Base-by-base conservation (phyloP, 2,797 vertebrate species). In the Podargus strigoides region DNA sequence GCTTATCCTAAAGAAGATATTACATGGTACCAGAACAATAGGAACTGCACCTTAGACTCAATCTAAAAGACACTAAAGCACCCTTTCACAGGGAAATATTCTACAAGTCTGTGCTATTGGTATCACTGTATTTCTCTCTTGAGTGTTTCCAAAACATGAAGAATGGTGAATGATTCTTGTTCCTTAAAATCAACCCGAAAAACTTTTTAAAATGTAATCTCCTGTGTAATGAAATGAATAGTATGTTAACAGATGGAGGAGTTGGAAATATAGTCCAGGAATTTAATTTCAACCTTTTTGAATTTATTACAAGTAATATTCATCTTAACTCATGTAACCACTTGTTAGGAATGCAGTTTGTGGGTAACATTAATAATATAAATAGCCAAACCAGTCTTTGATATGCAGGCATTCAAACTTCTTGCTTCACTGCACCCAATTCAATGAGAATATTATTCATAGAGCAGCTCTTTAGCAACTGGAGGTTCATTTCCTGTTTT, bases 331-430 rank as follows among this genome's bases (percentile, higher is more conserved):
- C 46, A 73, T 37, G 26, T n/a, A 94, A 70, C 17, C 58, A 55
- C 62, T 95, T 91, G 24, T 95, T 95, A 90, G 46, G 23, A 96
- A 84, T 89, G 39, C n/a, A 78, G 52, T 92, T 89, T 96, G 52
- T 92, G 39, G 56, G 28, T 68, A 87, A 49, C 36, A 85, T 89
- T 73, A 95, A 84, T 73, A 93, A 77, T 74, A 30, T 21, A 81
- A 90, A 94, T 80, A 60, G 14, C 50, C 66, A 93, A 95, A 87
- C 19, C 30, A 63, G 36, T 68, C 63, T 95, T 85, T 92, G 70
- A 81, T 87, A 90, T 63, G 47, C 16, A 64, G 16, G 15, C 30
- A 62, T 60, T 89, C 75, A 84, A 83, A 89, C 9, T 16, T 69
- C 39, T 75, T 97, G 59, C 49, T 92, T 95, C 79, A 67, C 11